A percentile compares a stretch with the other conserved stretches of the same genome.
Conservation (phyloP, 2,797 vertebrate species). For the Xerus rutilus region DNA sequence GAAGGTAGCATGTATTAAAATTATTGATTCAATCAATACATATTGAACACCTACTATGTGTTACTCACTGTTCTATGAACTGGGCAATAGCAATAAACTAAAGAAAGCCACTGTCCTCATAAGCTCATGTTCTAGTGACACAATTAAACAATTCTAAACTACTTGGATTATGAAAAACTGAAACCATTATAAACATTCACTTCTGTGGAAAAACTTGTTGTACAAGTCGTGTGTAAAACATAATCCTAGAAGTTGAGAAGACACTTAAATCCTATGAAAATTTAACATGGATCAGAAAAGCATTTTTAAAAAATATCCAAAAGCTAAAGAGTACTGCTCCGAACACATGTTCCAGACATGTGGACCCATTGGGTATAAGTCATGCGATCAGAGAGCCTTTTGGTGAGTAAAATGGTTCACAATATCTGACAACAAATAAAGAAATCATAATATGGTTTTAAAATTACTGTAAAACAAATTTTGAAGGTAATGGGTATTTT, state of each 20-base stretch:
- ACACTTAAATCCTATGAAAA: background rate
- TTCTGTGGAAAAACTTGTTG: background rate
- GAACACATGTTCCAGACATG: background rate
- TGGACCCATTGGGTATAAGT: background rate
- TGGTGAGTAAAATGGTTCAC: background rate
- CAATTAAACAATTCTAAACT: slow-evolving; percentile 12
- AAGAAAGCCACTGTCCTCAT: background rate
- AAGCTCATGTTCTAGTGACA: background rate
- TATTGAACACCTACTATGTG: background rate
- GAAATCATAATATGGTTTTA: background rate
- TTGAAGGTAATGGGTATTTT: background rate
- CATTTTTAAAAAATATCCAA: background rate
- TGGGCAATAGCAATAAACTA: background rate
- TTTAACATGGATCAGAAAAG: background rate
- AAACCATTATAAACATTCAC: background rate
- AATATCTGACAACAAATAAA: background rate
- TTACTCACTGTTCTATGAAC: background rate
- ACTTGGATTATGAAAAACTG: background rate
- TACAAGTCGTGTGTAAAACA: background rate
- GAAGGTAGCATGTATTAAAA: background rate
- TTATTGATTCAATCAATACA: slow-evolving; percentile 32
- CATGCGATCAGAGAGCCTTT: background rate
- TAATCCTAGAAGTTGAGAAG: background rate
- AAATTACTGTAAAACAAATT: background rate
- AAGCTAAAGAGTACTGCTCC: slow-evolving; percentile 10